These are phyloP conservation scores for Athrips mouffetella DNA, from an alignment of 2,888 invertebrate species.

Conservation along the genomic window DNA sequence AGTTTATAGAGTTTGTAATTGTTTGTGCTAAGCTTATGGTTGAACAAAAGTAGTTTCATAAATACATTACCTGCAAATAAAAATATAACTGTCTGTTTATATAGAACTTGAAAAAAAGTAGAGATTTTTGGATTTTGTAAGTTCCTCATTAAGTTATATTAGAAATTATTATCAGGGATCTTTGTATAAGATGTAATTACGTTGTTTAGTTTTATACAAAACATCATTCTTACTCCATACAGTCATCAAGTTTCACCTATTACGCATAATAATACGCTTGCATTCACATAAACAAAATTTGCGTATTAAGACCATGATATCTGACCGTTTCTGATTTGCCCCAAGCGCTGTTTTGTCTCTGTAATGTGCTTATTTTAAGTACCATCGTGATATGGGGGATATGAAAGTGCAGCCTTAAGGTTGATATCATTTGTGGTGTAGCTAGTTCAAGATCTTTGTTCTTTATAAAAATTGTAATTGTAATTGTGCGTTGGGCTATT, in stretches of 20 bases:
- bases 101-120: no score
- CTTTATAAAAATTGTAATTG: no score
- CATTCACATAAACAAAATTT: conserved; percentile 20
- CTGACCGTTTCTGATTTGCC: conserved; percentile 36
- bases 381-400: conserved; percentile 60
- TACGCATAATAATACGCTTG: conserved; percentile 12
- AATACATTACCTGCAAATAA: no score
- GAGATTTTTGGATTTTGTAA: no score
- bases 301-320: conserved; percentile 26
- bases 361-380: conserved; percentile 60
- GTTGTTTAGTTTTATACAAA: neutral
- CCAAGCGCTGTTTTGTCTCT: conserved; percentile 41
- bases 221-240: neutral
- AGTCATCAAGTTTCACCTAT: conserved; percentile 11
- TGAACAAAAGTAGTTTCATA: no score
- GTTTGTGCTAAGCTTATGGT: no score
- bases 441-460: conserved; percentile 52
- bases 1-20: no score
- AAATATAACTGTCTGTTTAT: no score
- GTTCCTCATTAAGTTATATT: no score
- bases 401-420: conserved; percentile 56
- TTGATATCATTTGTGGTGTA: conserved; percentile 33
- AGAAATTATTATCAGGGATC: no score
- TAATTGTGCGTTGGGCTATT: no score
- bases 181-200: no score